A percentile compares a stretch with the other conserved stretches of the same genome.
Conservation (phyloP, 1,140 invertebrate genomes). For the Papilio helenus region DNA sequence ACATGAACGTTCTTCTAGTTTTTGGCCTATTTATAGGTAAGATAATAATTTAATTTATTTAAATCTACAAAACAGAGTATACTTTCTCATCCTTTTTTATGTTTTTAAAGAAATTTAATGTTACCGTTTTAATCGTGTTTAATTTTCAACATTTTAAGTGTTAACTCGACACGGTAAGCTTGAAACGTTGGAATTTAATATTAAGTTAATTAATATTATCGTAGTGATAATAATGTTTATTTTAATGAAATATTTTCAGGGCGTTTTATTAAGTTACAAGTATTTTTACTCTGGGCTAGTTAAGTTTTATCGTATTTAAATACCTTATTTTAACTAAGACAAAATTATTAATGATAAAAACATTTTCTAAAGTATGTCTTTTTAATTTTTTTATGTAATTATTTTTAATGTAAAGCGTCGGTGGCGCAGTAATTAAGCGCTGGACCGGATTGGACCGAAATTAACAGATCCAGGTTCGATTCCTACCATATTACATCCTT, state of each 20-base stretch:
- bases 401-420: no score
- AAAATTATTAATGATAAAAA: not conserved
- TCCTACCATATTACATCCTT: no score
- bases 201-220: not conserved
- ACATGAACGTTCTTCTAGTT: conserved; percentile 73
- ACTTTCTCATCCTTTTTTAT: not conserved
- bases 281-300: not conserved
- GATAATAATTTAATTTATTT: conserved; percentile 38
- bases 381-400: no score
- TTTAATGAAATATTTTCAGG: not conserved
- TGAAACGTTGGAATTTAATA: not conserved
- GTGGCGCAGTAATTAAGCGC: no score
- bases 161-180: not conserved
- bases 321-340: not conserved
- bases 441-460: no score
- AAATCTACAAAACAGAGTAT: not conserved
- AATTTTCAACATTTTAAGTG: not conserved
- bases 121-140: not conserved
- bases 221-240: not conserved
- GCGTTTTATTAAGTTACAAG: not conserved
- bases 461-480: no score
- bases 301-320: not conserved
- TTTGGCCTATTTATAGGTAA: conserved; percentile 77
- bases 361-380: no score
- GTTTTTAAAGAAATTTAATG: not conserved